phyloP scores from a whole-genome alignment of 2,797 vertebrate species.

The Morus bassanus region DNA sequence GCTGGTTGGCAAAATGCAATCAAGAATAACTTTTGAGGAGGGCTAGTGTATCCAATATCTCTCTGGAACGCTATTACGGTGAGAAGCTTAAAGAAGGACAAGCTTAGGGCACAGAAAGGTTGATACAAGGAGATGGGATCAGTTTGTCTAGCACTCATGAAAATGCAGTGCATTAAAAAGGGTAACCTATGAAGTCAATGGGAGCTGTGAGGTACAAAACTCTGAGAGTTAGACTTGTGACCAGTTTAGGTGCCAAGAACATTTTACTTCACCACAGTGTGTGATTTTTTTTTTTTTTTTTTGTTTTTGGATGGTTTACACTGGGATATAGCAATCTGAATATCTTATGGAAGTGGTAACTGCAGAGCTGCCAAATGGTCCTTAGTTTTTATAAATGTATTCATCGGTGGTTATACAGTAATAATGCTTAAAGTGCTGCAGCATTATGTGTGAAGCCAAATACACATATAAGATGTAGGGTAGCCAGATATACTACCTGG shows the following conservation, averaged over 20 bases:
- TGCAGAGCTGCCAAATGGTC: background rate
- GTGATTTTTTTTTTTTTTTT: background rate
- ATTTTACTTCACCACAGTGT: background rate
- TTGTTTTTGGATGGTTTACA: background rate
- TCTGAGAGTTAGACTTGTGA: background rate
- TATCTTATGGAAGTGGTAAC: background rate
- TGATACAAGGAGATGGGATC: background rate
- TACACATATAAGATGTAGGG: background rate
- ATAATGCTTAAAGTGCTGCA: background rate
- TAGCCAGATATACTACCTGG: background rate
- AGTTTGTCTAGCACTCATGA: background rate
- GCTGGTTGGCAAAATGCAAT: conserved; percentile 12
- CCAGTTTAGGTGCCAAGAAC: background rate
- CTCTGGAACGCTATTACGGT: background rate
- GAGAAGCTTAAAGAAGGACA: background rate
- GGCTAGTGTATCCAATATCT: background rate
- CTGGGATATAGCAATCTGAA: background rate
- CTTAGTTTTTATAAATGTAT: background rate
- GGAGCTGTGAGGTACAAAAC: background rate
- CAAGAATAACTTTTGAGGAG: conserved; percentile 1
- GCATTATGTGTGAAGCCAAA: background rate
- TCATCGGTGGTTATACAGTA: background rate
- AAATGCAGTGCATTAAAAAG: background rate
- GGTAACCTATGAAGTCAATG: background rate
- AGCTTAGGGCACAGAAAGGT: background rate